Conservation (phyloP, 2,113 vertebrate species). For the Campylomormyrus tamandua region DNA sequence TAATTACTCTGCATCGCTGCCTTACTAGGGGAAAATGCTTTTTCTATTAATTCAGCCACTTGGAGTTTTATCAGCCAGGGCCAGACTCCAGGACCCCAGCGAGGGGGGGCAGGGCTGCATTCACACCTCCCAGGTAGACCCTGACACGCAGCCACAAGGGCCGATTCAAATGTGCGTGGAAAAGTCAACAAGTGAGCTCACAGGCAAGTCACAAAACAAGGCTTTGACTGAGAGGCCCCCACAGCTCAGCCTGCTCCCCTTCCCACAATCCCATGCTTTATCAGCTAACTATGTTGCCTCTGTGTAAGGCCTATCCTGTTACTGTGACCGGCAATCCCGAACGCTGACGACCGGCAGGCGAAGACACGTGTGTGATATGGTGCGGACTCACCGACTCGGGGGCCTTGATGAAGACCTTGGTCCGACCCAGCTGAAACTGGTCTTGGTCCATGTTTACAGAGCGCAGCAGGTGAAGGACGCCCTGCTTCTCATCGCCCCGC, state of each 20-base stretch:
- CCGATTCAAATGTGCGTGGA: constrained; percentile 39
- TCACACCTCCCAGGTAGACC: constrained; percentile 41
- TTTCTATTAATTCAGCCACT: constrained; percentile 41
- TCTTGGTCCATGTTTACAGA: constrained; percentile 93
- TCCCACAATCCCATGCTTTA: constrained; percentile 44
- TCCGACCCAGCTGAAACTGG: constrained; percentile 88
- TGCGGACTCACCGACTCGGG: constrained; percentile 80
- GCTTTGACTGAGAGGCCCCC: constrained; percentile 54
- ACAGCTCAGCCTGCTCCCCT: constrained; percentile 32
- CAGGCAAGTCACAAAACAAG: constrained; percentile 46
- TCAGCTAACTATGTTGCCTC: constrained; percentile 1
- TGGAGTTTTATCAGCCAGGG: constrained; percentile 44
- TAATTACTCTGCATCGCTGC: constrained; percentile 46
- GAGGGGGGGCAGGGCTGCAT: constrained; percentile 21
- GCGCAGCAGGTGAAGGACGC: constrained; percentile 81
- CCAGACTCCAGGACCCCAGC: constrained; percentile 28
- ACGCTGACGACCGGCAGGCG: neutral
- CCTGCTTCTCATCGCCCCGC: constrained; percentile 90
- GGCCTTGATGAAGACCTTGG: constrained; percentile 93
- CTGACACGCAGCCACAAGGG: constrained; percentile 47
- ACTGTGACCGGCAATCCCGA: neutral
- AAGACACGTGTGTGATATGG: neutral
- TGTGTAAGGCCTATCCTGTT: neutral
- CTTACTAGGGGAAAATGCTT: constrained; percentile 51
- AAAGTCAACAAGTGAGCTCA: constrained; percentile 52